Conservation (phyloP, 2,888 invertebrate genomes). For the Leucophora obtusa region DNA sequence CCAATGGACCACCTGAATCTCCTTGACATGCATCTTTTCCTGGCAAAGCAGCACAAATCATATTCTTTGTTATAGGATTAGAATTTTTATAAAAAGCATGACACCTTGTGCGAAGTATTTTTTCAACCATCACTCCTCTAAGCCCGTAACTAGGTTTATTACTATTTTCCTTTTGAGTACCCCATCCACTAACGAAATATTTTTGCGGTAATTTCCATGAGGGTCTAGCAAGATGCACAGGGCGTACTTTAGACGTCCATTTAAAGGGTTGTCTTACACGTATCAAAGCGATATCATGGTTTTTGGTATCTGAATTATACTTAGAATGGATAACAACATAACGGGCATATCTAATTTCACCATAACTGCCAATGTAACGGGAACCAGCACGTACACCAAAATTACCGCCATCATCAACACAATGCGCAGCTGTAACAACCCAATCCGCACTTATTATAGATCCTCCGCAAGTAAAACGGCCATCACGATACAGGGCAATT, state of each 20-base stretch:
- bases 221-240: conserved; percentile 8
- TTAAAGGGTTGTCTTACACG: not conserved
- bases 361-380: not conserved
- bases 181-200: conserved; percentile 34
- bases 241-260: not conserved
- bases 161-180: not conserved
- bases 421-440: conserved; percentile 39
- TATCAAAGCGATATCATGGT: conserved; percentile 23
- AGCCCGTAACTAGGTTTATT: not conserved
- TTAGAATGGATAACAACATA: not conserved
- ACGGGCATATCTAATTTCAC: not conserved
- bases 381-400: conserved; percentile 29
- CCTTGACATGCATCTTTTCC: conserved; percentile 28
- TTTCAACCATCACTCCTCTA: conserved; percentile 11
- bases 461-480: conserved; percentile 23
- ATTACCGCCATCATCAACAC: not conserved
- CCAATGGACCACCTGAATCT: conserved; percentile 38
- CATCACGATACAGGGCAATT: not conserved
- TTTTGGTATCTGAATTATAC: not conserved
- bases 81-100: not conserved
- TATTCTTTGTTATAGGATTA: not conserved
- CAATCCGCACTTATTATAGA: conserved; percentile 21
- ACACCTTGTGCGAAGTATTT: not conserved
- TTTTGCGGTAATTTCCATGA: conserved; percentile 1
- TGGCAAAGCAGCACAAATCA: conserved; percentile 16